Conservation (phyloP, 2,888 invertebrate species). For the Salticus scenicus region DNA sequence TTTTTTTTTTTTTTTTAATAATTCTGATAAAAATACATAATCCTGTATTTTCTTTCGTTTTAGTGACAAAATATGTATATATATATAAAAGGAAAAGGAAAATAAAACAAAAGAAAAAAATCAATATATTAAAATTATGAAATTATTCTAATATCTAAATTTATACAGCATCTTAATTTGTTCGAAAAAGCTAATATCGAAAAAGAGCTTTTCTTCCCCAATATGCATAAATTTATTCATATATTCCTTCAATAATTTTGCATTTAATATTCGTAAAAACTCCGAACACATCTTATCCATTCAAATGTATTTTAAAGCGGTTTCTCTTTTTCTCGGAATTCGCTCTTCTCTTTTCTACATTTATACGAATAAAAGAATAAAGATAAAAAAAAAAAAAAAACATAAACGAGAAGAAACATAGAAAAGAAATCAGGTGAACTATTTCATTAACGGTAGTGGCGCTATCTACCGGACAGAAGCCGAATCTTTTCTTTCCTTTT, state of each 20-base stretch:
- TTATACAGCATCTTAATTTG: too few relatives aligned
- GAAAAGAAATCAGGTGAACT: slow-evolving; percentile 36
- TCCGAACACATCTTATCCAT: background rate
- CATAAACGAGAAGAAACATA: background rate
- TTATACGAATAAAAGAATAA: background rate
- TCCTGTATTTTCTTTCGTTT: too few relatives aligned
- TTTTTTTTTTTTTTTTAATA: too few relatives aligned
- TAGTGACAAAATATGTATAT: too few relatives aligned
- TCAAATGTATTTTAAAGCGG: slow-evolving; percentile 10
- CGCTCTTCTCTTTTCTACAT: background rate
- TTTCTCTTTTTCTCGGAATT: background rate
- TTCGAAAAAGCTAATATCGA: too few relatives aligned
- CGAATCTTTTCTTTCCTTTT: slow-evolving; percentile 39
- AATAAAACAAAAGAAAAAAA: too few relatives aligned
- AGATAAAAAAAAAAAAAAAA: background rate
- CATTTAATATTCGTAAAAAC: background rate
- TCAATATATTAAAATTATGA: too few relatives aligned
- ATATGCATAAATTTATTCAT: too few relatives aligned
- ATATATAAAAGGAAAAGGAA: too few relatives aligned
- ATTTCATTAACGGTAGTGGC: slow-evolving; percentile 38
- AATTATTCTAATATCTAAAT: too few relatives aligned
- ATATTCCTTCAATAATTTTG: background rate
- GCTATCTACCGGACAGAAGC: slow-evolving; percentile 38
- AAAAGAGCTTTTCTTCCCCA: too few relatives aligned
- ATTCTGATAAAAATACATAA: too few relatives aligned